These are phyloP conservation scores for Sesamia inferens DNA, from an alignment of 2,888 invertebrate species.

Conservation along the genomic window DNA sequence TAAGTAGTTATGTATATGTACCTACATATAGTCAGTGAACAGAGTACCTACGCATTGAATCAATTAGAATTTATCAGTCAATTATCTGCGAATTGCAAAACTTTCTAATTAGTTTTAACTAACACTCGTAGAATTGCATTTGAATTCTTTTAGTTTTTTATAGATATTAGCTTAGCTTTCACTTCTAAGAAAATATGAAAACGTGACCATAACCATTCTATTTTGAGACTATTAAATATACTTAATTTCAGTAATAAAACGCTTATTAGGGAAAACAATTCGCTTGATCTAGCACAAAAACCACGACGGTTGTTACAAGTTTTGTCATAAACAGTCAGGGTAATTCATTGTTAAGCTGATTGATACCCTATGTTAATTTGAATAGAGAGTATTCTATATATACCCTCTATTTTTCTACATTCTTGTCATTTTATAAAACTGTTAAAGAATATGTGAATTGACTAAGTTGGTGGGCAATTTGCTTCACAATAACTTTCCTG, in stretches of 20 bases:
- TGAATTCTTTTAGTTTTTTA: conserved; percentile 19
- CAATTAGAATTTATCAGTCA: conserved; percentile 37
- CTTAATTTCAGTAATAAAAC: neutral
- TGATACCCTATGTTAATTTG: neutral
- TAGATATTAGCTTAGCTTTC: conserved; percentile 29
- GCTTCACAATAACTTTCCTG: neutral
- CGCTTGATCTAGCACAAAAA: neutral
- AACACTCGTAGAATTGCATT: conserved; percentile 27
- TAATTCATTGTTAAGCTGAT: neutral
- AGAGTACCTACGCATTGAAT: conserved; percentile 14
- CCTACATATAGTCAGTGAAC: neutral
- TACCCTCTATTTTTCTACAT: neutral
- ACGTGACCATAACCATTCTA: conserved; percentile 28
- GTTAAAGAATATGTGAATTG: neutral
- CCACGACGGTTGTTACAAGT: neutral
- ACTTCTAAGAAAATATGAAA: conserved; percentile 8
- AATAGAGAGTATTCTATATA: no score
- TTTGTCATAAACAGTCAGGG: neutral
- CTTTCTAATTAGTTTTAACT: conserved; percentile 51
- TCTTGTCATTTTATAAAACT: neutral
- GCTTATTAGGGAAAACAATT: neutral
- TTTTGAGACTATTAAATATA: neutral
- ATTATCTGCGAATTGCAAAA: conserved; percentile 32
- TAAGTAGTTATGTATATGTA: neutral
- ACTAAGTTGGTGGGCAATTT: neutral